These are phyloP conservation scores for Epinephelus awoara DNA, from an alignment of 2,797 vertebrate species.

Conservation along the genomic window DNA sequence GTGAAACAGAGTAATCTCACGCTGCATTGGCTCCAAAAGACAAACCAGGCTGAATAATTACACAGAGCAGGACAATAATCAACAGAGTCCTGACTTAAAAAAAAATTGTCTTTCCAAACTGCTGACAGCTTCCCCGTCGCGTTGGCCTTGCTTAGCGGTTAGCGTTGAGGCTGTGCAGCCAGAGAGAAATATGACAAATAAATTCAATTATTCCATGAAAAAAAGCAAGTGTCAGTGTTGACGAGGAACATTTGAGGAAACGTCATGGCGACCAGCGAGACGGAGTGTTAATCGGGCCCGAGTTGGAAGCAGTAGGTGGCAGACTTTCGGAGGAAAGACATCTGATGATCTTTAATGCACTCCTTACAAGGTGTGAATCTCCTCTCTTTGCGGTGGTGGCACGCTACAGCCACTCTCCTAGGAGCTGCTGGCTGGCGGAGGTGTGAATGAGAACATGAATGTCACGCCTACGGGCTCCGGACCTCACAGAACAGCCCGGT, in stretches of 20 bases:
- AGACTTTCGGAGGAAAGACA: constrained; percentile 54
- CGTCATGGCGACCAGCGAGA: constrained; percentile 12
- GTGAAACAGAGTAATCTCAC: constrained; percentile 77
- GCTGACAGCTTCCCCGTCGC: constrained; percentile 40
- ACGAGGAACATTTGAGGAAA: constrained; percentile 34
- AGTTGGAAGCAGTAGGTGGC: constrained; percentile 54
- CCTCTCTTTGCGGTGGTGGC: constrained; percentile 27
- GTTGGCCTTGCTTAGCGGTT: constrained; percentile 43
- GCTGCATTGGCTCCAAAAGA: constrained; percentile 73
- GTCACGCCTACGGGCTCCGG: constrained; percentile 59
- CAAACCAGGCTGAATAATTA: constrained; percentile 80
- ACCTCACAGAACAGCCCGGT: constrained; percentile 49
- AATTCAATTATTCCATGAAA: constrained; percentile 68
- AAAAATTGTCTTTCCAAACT: constrained; percentile 59
- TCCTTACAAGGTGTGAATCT: constrained; percentile 63
- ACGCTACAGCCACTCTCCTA: constrained; percentile 42
- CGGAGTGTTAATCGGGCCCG: constrained; percentile 21
- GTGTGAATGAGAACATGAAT: constrained; percentile 75
- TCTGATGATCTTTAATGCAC: constrained; percentile 60
- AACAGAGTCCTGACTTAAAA: constrained; percentile 55
- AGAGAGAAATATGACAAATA: constrained; percentile 58
- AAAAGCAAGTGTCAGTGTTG: constrained; percentile 35
- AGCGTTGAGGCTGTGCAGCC: constrained; percentile 32
- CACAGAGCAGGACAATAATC: constrained; percentile 70
- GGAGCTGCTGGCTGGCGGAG: constrained; percentile 64